Evolutionary conservation across 1,140 invertebrate genomes (phyloP).

Genomic region (Zophobas morio): DNA sequence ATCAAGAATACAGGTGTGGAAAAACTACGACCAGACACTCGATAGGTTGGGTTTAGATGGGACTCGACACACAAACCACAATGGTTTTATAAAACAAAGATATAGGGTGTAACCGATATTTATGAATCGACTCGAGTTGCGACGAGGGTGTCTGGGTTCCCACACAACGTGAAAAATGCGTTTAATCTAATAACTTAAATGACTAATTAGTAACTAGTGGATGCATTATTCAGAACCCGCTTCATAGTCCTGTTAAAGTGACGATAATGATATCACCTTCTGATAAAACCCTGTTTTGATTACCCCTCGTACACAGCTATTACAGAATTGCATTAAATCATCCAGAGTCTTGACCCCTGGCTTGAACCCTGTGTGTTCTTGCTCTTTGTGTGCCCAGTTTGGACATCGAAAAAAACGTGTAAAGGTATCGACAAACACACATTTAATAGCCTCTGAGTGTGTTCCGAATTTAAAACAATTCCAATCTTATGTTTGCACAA

Average conservation of each 20-base stretch:
- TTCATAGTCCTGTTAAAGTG: constrained; percentile 24
- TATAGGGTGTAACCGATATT: constrained; percentile 14
- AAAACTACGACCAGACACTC: constrained; percentile 1
- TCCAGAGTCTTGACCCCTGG: constrained; percentile 19
- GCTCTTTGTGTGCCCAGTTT: constrained; percentile 27
- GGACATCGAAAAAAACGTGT: background rate
- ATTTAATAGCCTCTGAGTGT: no score
- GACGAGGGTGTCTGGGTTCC: constrained; percentile 23
- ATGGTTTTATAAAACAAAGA: constrained; percentile 8
- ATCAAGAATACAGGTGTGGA: constrained; percentile 13
- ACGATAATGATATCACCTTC: constrained; percentile 35
- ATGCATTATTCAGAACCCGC: constrained; percentile 37
- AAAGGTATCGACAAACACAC: background rate
- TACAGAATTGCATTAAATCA: constrained; percentile 42
- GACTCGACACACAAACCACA: constrained; percentile 24
- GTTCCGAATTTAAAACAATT: no score
- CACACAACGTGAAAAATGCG: background rate
- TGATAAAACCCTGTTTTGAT: background rate
- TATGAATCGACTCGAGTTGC: background rate
- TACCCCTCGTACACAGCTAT: background rate
- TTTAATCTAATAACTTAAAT: background rate
- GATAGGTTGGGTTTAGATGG: background rate
- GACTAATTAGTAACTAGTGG: no score
- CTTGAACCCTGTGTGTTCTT: constrained; percentile 38
- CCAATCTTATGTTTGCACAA: no score